A percentile compares a stretch with the other conserved stretches of the same genome.
phyloP scores from a whole-genome alignment of 1,140 invertebrate species.

The Onthophagus taurus region DNA sequence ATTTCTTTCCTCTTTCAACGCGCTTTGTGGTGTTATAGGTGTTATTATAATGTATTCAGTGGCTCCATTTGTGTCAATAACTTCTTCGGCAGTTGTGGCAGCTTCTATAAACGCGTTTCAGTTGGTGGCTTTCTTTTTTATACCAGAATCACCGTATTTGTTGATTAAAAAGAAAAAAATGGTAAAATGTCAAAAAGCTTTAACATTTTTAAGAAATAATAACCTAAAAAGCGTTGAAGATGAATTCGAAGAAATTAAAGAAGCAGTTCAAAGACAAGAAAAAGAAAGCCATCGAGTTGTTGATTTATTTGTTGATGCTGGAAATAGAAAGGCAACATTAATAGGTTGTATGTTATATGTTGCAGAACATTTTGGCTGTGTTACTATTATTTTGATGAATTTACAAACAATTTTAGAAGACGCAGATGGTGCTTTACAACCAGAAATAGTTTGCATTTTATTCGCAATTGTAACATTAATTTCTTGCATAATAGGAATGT shows the following conservation, averaged over 20 bases:
- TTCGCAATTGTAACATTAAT: too few relatives aligned
- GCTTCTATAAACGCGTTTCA: conserved; percentile 14
- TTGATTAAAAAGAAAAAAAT: conserved; percentile 27
- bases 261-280: conserved; percentile 21
- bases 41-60: conserved; percentile 22
- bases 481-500: too few relatives aligned
- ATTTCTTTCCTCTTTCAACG: too few relatives aligned
- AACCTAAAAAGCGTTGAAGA: conserved; percentile 33
- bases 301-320: conserved; percentile 21
- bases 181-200: conserved; percentile 39
- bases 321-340: conserved; percentile 22
- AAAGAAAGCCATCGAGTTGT: conserved; percentile 18
- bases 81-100: conserved; percentile 16
- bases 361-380: conserved; percentile 24
- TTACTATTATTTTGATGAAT: conserved; percentile 25
- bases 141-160: conserved; percentile 25
- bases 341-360: conserved; percentile 23
- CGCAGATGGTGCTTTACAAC: too few relatives aligned
- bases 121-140: conserved; percentile 19
- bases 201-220: conserved; percentile 43
- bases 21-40: too few relatives aligned
- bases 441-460: conserved; percentile 11
- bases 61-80: conserved; percentile 20
- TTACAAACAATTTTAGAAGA: too few relatives aligned
- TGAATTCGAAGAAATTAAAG: conserved; percentile 24